Percentiles rank a stretch among this genome's conserved stretches.
Evolutionary conservation across 2,113 vertebrate genomes (phyloP).

Genomic region (Myrmophylax atrothorax): DNA sequence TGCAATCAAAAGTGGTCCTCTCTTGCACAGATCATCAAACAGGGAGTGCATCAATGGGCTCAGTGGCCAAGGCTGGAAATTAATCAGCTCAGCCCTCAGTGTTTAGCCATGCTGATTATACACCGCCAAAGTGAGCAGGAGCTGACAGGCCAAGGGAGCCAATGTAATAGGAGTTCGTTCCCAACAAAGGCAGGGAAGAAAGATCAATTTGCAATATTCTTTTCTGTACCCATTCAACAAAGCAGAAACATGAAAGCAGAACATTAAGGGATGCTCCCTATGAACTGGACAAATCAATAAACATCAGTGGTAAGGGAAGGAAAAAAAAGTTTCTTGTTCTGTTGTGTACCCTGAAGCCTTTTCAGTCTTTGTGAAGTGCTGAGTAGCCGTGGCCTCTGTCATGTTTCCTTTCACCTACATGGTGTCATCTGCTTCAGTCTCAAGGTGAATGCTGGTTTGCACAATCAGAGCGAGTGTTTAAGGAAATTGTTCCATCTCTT

Average conservation of each 20-base stretch:
- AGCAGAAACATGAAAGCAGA: conserved; percentile 92
- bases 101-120: conserved; percentile 88
- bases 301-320: conserved; percentile 81
- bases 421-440: conserved; percentile 69
- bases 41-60: conserved; percentile 84
- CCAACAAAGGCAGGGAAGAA: conserved; percentile 83
- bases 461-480: neutral
- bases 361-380: conserved; percentile 65
- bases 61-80: conserved; percentile 79
- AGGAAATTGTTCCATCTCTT: conserved; percentile 14
- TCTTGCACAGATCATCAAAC: conserved; percentile 90
- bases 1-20: conserved; percentile 89
- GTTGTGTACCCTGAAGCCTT: conserved; percentile 67
- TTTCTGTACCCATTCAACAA: conserved; percentile 84
- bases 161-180: conserved; percentile 80
- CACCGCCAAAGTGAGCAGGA: conserved; percentile 69
- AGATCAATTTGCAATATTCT: conserved; percentile 99
- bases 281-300: conserved; percentile 95
- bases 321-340: conserved; percentile 76
- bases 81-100: conserved; percentile 84
- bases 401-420: conserved; percentile 73
- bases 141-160: conserved; percentile 75
- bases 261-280: conserved; percentile 90
- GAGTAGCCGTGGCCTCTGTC: conserved; percentile 70
- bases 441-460: conserved; percentile 68